Conservation (phyloP, 2,888 invertebrate species). For the Drosophila rubida region DNA sequence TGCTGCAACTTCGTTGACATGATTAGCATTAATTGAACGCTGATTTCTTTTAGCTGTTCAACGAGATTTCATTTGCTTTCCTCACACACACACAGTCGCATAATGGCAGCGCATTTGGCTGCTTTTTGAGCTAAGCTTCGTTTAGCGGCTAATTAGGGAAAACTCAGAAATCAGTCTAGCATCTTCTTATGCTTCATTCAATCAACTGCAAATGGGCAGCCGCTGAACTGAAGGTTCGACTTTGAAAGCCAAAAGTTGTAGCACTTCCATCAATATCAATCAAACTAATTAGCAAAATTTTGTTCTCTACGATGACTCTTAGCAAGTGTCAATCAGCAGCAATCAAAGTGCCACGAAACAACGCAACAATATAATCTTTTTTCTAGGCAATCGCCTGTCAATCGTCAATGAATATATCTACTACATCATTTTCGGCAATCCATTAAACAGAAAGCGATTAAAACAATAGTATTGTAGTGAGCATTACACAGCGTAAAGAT, state of each 20-base stretch:
- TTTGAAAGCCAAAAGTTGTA: conserved; percentile 30
- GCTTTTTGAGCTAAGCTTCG: conserved; percentile 44
- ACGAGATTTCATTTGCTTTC: conserved; percentile 43
- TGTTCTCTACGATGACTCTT: background rate
- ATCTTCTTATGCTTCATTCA: conserved; percentile 6
- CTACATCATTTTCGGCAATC: too few relatives aligned
- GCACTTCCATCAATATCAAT: conserved; percentile 28
- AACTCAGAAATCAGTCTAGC: conserved; percentile 31
- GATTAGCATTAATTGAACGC: conserved; percentile 73
- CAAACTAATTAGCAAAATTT: conserved; percentile 5
- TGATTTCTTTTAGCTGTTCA: conserved; percentile 59
- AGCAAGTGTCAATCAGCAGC: background rate
- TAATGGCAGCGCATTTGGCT: conserved; percentile 7
- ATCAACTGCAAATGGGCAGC: background rate
- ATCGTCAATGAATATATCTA: too few relatives aligned
- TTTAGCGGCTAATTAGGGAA: conserved; percentile 48
- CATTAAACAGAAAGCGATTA: too few relatives aligned
- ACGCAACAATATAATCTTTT: too few relatives aligned
- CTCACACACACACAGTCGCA: background rate
- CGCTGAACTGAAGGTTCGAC: background rate
- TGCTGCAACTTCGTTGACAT: conserved; percentile 53
- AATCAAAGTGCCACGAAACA: background rate
- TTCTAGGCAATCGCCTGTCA: too few relatives aligned
- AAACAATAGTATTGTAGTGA: too few relatives aligned
- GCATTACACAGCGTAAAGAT: too few relatives aligned